Evolutionary conservation across 2,113 vertebrate genomes (phyloP), one percentile per base, ranked within the genome.

Genomic region (Heterotilapia buettikoferi): DNA sequence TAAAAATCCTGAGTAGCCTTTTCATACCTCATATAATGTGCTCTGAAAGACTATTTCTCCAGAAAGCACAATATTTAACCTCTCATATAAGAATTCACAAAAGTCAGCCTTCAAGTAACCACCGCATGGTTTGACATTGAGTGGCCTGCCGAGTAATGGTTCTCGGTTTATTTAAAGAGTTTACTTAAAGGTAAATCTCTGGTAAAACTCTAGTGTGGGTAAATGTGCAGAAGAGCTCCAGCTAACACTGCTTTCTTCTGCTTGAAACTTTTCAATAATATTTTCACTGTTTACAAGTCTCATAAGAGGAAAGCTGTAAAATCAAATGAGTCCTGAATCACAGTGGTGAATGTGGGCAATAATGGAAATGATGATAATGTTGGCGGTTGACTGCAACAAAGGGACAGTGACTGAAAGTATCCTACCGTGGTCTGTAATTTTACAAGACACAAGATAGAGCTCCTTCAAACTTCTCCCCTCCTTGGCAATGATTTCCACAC

Each of bases 401-500:
- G 92, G 93, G 86, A 94, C 89, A 85, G 88, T 88, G 91, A 93
- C 89, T 53, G 89, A 91, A 90, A 90, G 88, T 84, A 82, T 96
- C 97, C 90, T 98, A 99, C 99, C 98, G 90, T 98, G 96, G 94
- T 99, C 99, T 79, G 99, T 99, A 96, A 99, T 99, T 96, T 99
- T 99, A 96, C 99, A 99, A 86, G 99, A 99, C 86, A 99, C 99
- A 79, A 99, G 96, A 89, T 99, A 99, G 19, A 99, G 97, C 93
- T 99, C 99, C 96, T 98, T 99, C 89, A 99, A 96, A 88, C 97
- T 99, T 81, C 94, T 96, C 38, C 99, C 99, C 95, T 99, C 99
- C 96, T 98, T 99, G 93, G 99, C 99, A 82, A 99, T 99, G 95
- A 99, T 98, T 95, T 99, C 99, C 94, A 99, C 99, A 95, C 99